Percentiles rank a stretch among this genome's conserved stretches.
Evolutionary conservation across 2,888 invertebrate species (phyloP).

Genomic region (Artemia sinica): DNA sequence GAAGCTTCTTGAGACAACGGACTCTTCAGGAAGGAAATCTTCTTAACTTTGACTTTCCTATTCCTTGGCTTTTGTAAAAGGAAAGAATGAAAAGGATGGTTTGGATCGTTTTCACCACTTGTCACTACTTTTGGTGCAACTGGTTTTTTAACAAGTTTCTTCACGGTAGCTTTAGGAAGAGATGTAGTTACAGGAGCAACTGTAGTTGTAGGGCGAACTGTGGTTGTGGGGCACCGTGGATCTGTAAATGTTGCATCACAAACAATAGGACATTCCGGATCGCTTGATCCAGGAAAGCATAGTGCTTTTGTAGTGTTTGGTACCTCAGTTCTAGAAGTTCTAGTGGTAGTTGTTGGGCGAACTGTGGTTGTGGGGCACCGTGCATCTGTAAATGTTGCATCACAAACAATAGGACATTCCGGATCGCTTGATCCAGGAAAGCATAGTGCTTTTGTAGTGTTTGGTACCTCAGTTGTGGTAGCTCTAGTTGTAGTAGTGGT

Average conservation of each 20-base stretch:
- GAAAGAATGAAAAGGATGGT: slow-evolving; percentile 7
- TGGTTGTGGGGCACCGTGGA: not conserved
- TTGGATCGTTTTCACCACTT: not conserved
- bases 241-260: not conserved
- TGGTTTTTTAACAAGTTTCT: slow-evolving; percentile 1
- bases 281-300: not conserved
- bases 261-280: not conserved
- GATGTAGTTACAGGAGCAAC: not conserved
- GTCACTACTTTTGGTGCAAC: not conserved
- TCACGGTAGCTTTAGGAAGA: not conserved
- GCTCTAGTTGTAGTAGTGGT: not conserved
- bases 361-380: not conserved
- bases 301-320: not conserved
- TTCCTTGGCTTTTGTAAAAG: not conserved
- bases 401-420: not conserved
- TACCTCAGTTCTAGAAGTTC: not conserved
- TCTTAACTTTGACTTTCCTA: not conserved
- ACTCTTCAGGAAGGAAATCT: too few species aligned
- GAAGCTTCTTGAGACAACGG: not conserved
- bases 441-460: not conserved
- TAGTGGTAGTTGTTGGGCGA: not conserved
- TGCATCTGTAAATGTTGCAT: not conserved
- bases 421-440: slow-evolving; percentile 7
- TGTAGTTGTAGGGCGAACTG: not conserved
- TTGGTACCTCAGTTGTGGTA: not conserved